Base-by-base conservation (phyloP, 2,113 vertebrate genomes). In the Scophthalmus maximus region DNA sequence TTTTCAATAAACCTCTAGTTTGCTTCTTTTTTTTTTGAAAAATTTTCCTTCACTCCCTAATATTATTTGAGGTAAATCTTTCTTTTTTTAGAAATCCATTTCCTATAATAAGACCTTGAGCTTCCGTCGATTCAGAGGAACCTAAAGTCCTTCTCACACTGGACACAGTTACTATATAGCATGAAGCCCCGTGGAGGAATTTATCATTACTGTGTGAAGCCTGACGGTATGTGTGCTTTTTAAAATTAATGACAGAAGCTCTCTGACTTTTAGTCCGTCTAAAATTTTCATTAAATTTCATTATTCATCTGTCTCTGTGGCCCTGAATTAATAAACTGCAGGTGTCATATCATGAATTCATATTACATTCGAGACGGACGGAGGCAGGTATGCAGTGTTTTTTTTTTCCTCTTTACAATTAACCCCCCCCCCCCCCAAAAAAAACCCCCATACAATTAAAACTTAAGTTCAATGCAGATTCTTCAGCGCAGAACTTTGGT, bases 261-360 rank as follows among this genome's bases (percentile, higher is more conserved):
- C 87, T 90, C 81, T 92, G 91, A 92, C 91, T 92, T 91, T 92
- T 91, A 92, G 89, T 91, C 90, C 81, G 59, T 88, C 90, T 92
- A 88, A 91, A 92, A 91, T 82, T 91, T 88, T 92, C 88, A 92
- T 92, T 92, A 91, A 89, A 89, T 87, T 90, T 85, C 87, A 92
- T 91, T 92, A 91, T 92, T 92, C 91, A 90, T 89, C 81, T 62
- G 86, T 90, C 91, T 91, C 90, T 81, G 81, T 86, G 90, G 90
- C 85, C 82, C 88, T 91, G 91, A 91, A 92, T 91, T 90, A 91
- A 92, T 91, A 90, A 90, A 91, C 67, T 86, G 65, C 79, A 83
- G 87, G 91, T 88, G 86, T 88, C 85, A 64, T 63, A 82, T 84
- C 76, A 75, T 89, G 89, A 91, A 92, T 91, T 89, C 87, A 90